Base-by-base conservation (phyloP, 2,797 vertebrate species). In the Chaetodon trifasciatus region DNA sequence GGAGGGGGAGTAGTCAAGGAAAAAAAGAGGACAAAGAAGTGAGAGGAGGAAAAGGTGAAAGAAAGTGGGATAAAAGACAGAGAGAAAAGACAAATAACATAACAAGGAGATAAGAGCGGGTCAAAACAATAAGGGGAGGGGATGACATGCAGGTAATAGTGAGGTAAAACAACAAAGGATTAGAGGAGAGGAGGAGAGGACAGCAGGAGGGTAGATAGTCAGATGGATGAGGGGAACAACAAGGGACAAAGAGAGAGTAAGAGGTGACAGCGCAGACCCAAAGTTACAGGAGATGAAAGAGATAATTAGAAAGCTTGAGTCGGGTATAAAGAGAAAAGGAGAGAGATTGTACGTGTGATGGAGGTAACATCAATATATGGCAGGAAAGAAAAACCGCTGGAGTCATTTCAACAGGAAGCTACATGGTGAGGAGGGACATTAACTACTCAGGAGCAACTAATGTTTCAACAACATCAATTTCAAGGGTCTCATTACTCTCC, bases 251-350 rank as follows among this genome's bases (percentile, higher is more conserved):
- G 55, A 23, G 55, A 83, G 74, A 85, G 69, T 44, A 55, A 84
- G 81, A 86, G 83, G 79, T 88, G 88, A 78, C 44, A 55, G 61
- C 49, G 64, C 28, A 71, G 61, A 76, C n/a, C 74, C 52, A 77
- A 79, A 83, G 65, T 82, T 77, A 81, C 39, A 70, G 44, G 19
- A 74, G 86, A 92, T 86, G 75, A 89, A 88, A 87, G 88, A 70
- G 64, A 85, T 89, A 84, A 91, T 90, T 84, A 84, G 39, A 71
- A 86, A 78, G 57, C 56, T 28, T 46, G 55, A 85, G 68, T 69
- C n/a, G 0, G 56, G 50, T 50, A 79, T 44, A 50, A 83, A 66
- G 60, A 71, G 65, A 53, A 55, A 62, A 77, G 35, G 35, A 80
- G 37, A 65, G 42, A 75, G 42, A 73, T 17, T 67, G 58, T 65